These are phyloP conservation scores for Lates calcarifer DNA, from an alignment of 2,113 vertebrate genomes.

Conservation along the genomic window DNA sequence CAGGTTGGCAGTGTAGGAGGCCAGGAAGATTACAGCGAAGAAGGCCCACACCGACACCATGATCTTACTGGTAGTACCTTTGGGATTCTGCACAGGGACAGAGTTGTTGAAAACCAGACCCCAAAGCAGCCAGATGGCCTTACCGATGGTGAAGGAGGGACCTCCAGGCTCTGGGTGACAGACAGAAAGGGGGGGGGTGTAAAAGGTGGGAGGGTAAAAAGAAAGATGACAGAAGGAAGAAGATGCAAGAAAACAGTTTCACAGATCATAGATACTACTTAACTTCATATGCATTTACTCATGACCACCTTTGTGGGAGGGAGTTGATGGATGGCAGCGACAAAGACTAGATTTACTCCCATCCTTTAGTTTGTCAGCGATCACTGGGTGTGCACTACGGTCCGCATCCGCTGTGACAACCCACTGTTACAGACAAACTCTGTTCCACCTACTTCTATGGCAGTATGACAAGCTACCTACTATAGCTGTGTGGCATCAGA, in stretches of 20 bases:
- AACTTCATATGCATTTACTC: conserved; percentile 46
- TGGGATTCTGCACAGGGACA: conserved; percentile 99
- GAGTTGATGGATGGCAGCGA: conserved; percentile 43
- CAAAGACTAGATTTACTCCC: conserved; percentile 42
- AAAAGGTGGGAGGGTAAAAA: neutral
- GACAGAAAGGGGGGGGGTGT: conserved; percentile 2
- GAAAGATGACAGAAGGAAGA: conserved; percentile 21
- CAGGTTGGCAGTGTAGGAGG: conserved; percentile 99
- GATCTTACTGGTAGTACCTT: conserved; percentile 99
- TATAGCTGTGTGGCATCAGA: conserved; percentile 39
- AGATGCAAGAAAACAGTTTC: conserved; percentile 15
- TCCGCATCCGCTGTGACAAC: conserved; percentile 61
- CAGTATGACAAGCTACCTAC: conserved; percentile 66
- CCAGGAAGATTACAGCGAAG: conserved; percentile 99
- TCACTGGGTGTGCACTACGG: conserved; percentile 20
- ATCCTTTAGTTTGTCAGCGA: conserved; percentile 52
- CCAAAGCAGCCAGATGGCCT: conserved; percentile 99
- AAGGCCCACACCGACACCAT: conserved; percentile 99
- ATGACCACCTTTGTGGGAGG: neutral
- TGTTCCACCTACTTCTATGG: conserved; percentile 55
- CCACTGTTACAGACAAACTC: conserved; percentile 56
- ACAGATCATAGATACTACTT: conserved; percentile 23
- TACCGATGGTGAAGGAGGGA: conserved; percentile 99
- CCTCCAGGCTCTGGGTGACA: conserved; percentile 92
- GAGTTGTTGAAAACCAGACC: conserved; percentile 99